These are phyloP conservation scores for Martes martes DNA, from an alignment of 2,113 vertebrate species.

Conservation along the genomic window DNA sequence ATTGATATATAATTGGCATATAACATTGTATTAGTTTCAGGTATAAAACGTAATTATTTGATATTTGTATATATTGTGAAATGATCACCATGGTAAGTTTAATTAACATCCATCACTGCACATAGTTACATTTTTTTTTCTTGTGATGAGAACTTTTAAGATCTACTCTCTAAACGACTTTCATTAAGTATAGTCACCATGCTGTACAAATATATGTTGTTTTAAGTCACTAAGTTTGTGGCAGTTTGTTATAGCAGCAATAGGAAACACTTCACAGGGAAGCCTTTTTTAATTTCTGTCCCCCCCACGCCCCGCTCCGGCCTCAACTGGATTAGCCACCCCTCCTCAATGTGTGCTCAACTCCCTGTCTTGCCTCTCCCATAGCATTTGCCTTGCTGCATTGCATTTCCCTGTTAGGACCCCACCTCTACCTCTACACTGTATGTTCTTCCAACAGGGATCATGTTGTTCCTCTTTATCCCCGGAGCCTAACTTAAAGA, in stretches of 20 bases:
- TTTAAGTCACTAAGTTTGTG: background rate
- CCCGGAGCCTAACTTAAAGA: background rate
- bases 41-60: background rate
- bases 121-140: background rate
- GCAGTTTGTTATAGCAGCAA: background rate
- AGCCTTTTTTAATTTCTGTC: background rate
- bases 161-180: background rate
- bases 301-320: accelerated
- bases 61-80: background rate
- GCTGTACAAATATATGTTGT: background rate
- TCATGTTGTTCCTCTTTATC: background rate
- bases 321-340: background rate
- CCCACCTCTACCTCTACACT: background rate
- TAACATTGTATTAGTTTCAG: background rate
- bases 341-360: background rate
- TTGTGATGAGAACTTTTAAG: background rate
- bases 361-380: background rate
- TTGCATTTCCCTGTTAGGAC: background rate
- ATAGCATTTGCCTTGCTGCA: background rate
- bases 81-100: background rate
- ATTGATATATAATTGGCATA: background rate
- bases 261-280: background rate
- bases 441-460: background rate
- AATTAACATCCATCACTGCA: background rate
- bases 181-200: background rate